Evolutionary conservation across 2,113 vertebrate species (phyloP), one percentile per base, ranked within the genome.

Genomic region (Oreotrochilus melanogaster): DNA sequence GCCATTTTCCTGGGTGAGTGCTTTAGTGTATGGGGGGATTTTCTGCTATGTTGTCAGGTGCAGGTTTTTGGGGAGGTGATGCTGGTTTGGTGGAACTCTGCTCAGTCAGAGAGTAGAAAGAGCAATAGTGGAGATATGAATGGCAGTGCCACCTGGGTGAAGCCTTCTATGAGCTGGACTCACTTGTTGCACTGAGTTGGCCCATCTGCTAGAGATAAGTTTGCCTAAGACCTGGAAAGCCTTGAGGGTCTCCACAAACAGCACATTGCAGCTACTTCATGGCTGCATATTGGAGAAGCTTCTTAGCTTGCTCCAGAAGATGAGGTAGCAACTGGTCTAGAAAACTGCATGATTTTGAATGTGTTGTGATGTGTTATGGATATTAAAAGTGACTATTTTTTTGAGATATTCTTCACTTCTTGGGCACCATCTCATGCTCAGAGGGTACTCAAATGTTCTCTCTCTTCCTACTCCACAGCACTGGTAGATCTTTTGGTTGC

Each of bases 71-170:
- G 80, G 70, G 62, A 76, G 48, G 48, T 50, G 72, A 10, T 22
- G 27, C 3, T 57, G 58, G 14, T 67, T 71, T 91, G 53, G 65
- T 67, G 58, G 37, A 76, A 53, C 23, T 54, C 31, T 43, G 31
- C n/a, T 39, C 7, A 0, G 9, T 21, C 48, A 17, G 61, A 73
- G 37, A 78, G 37, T 30, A 88, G 54, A 57, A 81, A 45, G 10
- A 33, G 51, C 6, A 11, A 0, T 18, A 0, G 0, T 10, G 42
- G 39, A 57, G 67, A 12, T 21, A 30, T 5, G 0, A 1, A 4
- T n/a, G 14, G 33, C 25, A 65, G 39, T 51, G n/a, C 13, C 23
- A 37, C 15, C 11, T 47, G 53, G 51, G 27, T 33, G 24, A 85
- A 76, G 45, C 24, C 22, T 78, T n/a, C 53, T 24, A 6, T 14